These are phyloP conservation scores for Meriones psammophilus DNA, from an alignment of 2,797 vertebrate genomes.

Conservation along the genomic window DNA sequence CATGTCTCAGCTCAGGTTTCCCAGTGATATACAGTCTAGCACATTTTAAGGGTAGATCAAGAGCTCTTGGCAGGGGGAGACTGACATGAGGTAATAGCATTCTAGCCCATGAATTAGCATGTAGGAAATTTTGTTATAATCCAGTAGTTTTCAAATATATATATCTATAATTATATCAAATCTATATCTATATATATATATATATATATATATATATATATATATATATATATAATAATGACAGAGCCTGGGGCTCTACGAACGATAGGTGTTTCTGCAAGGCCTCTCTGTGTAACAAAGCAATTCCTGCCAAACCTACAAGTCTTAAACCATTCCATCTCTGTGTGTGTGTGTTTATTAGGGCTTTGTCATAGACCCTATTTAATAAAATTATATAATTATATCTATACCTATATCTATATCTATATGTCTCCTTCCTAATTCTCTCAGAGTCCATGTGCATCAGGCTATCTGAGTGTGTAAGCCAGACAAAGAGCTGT, in stretches of 20 bases:
- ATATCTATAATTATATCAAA: no score
- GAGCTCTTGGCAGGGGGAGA: not conserved
- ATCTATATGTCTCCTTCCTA: not conserved
- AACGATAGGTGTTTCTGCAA: not conserved
- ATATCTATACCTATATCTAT: no score
- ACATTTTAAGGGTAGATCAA: not conserved
- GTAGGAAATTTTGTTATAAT: not conserved
- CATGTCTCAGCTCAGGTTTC: not conserved
- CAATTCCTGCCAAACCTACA: conserved; percentile 23
- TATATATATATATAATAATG: no score
- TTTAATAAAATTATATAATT: not conserved
- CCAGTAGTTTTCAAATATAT: not conserved
- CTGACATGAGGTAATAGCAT: not conserved
- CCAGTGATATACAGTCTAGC: not conserved
- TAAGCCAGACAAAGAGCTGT: not conserved
- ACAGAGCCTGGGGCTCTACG: not conserved
- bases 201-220: no score
- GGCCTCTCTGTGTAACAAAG: not conserved
- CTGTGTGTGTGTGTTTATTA: not conserved
- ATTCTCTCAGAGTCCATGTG: conserved; percentile 2
- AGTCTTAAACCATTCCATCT: not conserved
- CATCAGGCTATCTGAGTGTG: conserved; percentile 1
- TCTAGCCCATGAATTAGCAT: not conserved
- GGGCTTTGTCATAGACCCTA: conserved; percentile 24
- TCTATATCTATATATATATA: no score